Base-by-base conservation (phyloP, 1,140 invertebrate species). In the Octopus sinensis region DNA sequence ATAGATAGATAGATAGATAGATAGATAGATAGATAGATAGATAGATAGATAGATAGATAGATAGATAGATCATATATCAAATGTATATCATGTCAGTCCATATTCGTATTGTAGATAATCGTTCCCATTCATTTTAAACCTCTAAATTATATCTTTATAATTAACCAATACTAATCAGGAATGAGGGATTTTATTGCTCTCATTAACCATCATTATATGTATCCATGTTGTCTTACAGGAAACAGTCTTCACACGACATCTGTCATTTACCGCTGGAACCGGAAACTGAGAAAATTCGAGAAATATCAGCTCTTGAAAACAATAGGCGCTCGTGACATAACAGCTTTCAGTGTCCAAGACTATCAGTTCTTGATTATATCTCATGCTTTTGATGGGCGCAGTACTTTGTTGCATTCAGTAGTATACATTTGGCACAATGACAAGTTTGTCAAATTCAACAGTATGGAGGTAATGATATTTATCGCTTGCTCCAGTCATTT, bases 331-430 rank as follows among this genome's bases (percentile, higher is more conserved):
- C 88, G 87, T 77, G 89, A 90, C 79, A 90, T 88, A 87, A 89
- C 89, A 4, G 84, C 89, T 79, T 90, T 90, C 77, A 75, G 43
- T 7, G 85, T 89, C 0, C 83, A 86, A 54, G 86, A 84, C 9
- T 89, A 87, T 81, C 88, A 90, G 80, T 90, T 90, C 81, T 85
- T 90, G 81, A 87, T 84, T 6, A 81, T 89, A 12, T 88, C 89
- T 53, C 88, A 90, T 73, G 86, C 89, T 10, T 90, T 89, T 79
- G 84, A 86, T 78, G 88, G 87, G 3, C 79, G 82, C 6, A 85
- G 85, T 43, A 89, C 89, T 0, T 83, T 86, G 2, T 81, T 88
- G 53, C 82, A 87, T 54, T 90, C 89, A 0, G 85, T 86, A 30
- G 83, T 90, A 7, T 90, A 88, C 81, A 84, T 89, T 53, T 89